These are phyloP conservation scores for Lasioglossum pauxillum DNA, from an alignment of 2,888 invertebrate genomes.

Conservation along the genomic window DNA sequence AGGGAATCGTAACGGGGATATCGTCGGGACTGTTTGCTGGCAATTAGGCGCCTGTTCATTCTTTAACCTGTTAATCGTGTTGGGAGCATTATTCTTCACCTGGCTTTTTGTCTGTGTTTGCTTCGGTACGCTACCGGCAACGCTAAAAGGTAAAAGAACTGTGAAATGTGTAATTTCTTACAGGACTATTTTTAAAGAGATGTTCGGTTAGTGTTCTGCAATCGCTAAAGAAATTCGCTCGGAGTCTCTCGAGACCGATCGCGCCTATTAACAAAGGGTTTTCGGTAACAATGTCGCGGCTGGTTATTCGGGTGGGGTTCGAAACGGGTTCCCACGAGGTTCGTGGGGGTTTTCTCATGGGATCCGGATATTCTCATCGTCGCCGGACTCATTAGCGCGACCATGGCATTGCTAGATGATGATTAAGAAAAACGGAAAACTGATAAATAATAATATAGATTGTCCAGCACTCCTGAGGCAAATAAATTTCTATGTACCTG, in stretches of 20 bases:
- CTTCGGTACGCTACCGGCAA: background rate
- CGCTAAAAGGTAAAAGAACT: background rate
- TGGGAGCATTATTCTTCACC: background rate
- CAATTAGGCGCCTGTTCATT: background rate
- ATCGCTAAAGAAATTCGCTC: background rate
- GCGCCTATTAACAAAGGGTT: background rate
- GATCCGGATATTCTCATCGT: conserved; percentile 71
- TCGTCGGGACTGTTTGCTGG: background rate
- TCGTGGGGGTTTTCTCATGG: conserved; percentile 64
- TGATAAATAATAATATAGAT: no score
- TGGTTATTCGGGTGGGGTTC: conserved; percentile 42
- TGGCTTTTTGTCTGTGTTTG: background rate
- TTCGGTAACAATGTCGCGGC: conserved; percentile 11
- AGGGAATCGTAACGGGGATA: background rate
- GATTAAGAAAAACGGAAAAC: conserved; percentile 60
- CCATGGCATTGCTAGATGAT: conserved; percentile 46
- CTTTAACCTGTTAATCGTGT: background rate
- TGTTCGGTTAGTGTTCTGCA: background rate
- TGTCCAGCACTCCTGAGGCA: no score
- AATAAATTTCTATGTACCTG: no score
- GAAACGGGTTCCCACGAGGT: conserved; percentile 63
- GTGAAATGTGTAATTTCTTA: background rate
- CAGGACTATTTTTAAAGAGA: background rate
- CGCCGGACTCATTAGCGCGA: conserved; percentile 59
- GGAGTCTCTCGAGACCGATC: background rate